Evolutionary conservation across 2,113 vertebrate genomes (phyloP).

Genomic region (Grammomys surdaster): DNA sequence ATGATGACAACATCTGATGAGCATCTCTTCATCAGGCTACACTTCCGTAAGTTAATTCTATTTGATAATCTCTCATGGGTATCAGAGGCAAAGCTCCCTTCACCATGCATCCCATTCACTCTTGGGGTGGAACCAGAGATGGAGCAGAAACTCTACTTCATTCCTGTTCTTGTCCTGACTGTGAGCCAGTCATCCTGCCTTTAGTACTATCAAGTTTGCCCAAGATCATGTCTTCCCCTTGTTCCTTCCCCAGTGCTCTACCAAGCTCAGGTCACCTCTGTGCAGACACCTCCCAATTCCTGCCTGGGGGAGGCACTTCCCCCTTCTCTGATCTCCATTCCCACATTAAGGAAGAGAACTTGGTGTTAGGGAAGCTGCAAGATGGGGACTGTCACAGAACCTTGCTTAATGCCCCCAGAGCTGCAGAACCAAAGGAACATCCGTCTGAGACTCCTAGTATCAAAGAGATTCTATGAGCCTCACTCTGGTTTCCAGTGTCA

Average conservation of each 20-base stretch:
- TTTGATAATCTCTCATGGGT: background rate
- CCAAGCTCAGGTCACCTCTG: background rate
- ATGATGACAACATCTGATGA: background rate
- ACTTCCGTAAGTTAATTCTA: background rate
- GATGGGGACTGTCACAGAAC: no score
- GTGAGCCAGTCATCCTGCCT: background rate
- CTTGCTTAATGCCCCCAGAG: no score
- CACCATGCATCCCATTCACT: background rate
- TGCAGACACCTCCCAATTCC: rapidly evolving
- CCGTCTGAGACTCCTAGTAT: rapidly evolving
- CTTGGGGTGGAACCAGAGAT: background rate
- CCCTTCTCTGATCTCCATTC: background rate
- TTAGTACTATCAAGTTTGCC: background rate
- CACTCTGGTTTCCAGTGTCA: background rate
- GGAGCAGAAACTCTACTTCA: background rate
- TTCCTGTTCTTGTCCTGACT: background rate
- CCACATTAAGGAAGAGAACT: background rate
- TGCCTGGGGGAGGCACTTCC: background rate
- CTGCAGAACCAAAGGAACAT: background rate
- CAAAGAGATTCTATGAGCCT: no score
- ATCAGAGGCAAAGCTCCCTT: rapidly evolving
- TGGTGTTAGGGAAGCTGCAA: rapidly evolving
- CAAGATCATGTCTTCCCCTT: background rate
- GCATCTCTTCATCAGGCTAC: background rate
- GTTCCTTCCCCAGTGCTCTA: background rate